Conservation (phyloP, 2,797 vertebrate species). For the Nyctibius grandis region DNA sequence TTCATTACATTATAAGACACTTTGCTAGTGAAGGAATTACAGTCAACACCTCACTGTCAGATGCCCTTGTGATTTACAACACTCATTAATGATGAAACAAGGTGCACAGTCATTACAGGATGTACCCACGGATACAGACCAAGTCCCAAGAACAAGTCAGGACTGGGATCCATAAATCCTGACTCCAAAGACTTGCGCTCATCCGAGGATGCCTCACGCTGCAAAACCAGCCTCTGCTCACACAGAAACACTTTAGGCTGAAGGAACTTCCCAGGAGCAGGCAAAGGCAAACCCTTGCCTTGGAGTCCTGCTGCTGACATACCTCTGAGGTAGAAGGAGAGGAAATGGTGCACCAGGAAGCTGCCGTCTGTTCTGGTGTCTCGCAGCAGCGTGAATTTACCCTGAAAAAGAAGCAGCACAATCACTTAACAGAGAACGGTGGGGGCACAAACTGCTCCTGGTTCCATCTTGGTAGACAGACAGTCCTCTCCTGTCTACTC, state of each 20-base stretch:
- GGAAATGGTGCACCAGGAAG: slow-evolving; percentile 94
- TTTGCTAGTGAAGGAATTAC: neutral
- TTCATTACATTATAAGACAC: neutral
- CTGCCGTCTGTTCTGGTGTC: slow-evolving; percentile 86
- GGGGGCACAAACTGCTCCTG: neutral
- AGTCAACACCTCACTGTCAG: neutral
- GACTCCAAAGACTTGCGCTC: neutral
- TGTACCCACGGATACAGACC: neutral
- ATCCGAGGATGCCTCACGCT: rapidly evolving
- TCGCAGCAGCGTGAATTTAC: slow-evolving; percentile 81
- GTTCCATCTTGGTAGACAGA: neutral
- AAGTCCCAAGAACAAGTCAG: neutral
- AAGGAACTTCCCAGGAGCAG: neutral
- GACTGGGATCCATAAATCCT: neutral
- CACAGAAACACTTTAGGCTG: rapidly evolving
- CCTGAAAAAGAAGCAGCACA: slow-evolving; percentile 64
- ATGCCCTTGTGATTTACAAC: neutral
- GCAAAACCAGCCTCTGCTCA: neutral
- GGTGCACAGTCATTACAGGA: neutral
- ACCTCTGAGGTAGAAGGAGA: slow-evolving; percentile 93
- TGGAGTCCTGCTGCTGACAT: neutral
- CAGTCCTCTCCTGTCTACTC: too few species aligned
- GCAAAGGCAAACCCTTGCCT: neutral
- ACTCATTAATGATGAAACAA: rapidly evolving
- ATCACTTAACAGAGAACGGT: neutral